These are phyloP conservation scores for Hemicrepidius hirtus DNA, from an alignment of 2,888 invertebrate species.

Conservation along the genomic window DNA sequence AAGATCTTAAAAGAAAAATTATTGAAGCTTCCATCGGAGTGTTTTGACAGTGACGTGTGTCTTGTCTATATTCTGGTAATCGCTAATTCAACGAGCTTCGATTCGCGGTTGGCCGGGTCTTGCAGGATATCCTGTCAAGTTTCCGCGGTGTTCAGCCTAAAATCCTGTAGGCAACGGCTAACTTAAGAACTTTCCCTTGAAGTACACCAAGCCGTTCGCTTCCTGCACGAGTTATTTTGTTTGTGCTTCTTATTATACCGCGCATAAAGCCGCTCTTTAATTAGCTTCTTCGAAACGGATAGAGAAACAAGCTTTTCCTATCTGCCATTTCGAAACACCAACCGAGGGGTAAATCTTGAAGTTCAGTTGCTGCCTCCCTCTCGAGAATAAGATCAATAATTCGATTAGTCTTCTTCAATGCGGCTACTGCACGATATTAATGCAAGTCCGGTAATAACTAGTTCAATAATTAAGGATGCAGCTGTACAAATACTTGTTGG, in stretches of 20 bases:
- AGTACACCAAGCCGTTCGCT: slow-evolving; percentile 38
- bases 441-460: neutral
- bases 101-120: slow-evolving; percentile 48
- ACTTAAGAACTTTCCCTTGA: slow-evolving; percentile 48
- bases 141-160: slow-evolving; percentile 47
- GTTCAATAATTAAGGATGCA: slow-evolving; percentile 10
- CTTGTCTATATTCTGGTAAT: slow-evolving; percentile 39
- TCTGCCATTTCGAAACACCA: neutral
- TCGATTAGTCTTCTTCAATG: neutral
- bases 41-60: slow-evolving; percentile 35
- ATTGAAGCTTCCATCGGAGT: too few relatives aligned
- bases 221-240: slow-evolving; percentile 47
- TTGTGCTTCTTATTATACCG: slow-evolving; percentile 36
- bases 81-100: slow-evolving; percentile 42
- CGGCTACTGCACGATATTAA: neutral
- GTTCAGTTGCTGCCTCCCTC: neutral
- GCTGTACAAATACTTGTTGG: slow-evolving; percentile 12
- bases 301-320: neutral
- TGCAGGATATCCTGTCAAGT: slow-evolving; percentile 50
- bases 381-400: neutral
- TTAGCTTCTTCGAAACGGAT: slow-evolving; percentile 24
- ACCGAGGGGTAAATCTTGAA: neutral
- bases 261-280: slow-evolving; percentile 30
- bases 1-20: too few relatives aligned
- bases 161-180: slow-evolving; percentile 39